These are phyloP conservation scores for Parnassius mnemosyne DNA, from an alignment of 2,888 invertebrate species.

Conservation along the genomic window DNA sequence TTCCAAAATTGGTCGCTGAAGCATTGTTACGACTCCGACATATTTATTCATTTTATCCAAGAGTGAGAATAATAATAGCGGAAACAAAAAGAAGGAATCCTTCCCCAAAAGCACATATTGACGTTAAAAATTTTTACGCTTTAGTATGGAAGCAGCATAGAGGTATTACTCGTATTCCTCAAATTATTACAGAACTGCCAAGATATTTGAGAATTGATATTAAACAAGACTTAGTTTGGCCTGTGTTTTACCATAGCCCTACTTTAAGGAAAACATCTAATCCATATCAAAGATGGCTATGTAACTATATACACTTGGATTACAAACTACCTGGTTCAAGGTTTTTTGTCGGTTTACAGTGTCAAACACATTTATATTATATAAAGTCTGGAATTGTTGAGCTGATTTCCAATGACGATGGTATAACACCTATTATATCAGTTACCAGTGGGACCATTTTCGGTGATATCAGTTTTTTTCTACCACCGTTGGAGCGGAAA, in stretches of 20 bases:
- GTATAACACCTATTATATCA: constrained; percentile 55
- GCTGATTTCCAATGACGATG: constrained; percentile 59
- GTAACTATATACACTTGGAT: constrained; percentile 46
- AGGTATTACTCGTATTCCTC: constrained; percentile 54
- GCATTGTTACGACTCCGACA: constrained; percentile 43
- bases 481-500: constrained; percentile 46
- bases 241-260: constrained; percentile 61
- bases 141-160: constrained; percentile 57
- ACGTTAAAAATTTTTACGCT: constrained; percentile 52
- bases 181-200: constrained; percentile 47
- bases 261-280: constrained; percentile 51
- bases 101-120: constrained; percentile 37
- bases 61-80: constrained; percentile 45
- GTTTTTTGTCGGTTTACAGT: constrained; percentile 48
- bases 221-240: constrained; percentile 58
- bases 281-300: constrained; percentile 52
- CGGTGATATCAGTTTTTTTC: constrained; percentile 56
- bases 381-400: constrained; percentile 62
- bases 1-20: constrained; percentile 60
- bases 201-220: constrained; percentile 54
- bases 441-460: constrained; percentile 60
- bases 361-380: constrained; percentile 48
- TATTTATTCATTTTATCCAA: constrained; percentile 44
- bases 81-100: constrained; percentile 59
- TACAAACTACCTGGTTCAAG: constrained; percentile 60